Base-by-base conservation (phyloP, 2,113 vertebrate species). In the Laticauda laticaudata region DNA sequence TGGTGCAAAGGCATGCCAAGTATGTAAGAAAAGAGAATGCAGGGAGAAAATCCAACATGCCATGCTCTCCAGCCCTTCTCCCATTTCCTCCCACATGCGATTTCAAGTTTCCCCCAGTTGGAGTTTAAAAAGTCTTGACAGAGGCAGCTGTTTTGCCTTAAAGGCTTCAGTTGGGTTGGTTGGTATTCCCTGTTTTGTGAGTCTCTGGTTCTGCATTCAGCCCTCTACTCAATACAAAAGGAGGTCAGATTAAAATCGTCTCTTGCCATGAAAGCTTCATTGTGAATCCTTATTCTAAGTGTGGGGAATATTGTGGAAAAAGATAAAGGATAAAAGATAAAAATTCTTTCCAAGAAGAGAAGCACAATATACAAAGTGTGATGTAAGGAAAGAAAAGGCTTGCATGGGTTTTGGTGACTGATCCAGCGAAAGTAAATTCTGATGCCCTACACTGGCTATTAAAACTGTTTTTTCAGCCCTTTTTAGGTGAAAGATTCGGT, bases 71-170 rank as follows among this genome's bases (percentile, higher is more conserved):
- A 97, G 54, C 23, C 91, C 85, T 85, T 23, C 34, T 24, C 26
- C 97, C 87, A 96, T 96, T 97, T 95, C 96, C 97, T 97, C 97
- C 95, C 95, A 64, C 98, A 98, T 98, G 98, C 98, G 95, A 95
- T 97, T 96, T 97, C 96, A 95, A 97, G 97, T 97, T 97, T 96
- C 96, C 97, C 97, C 97, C 96, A 96, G 95, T 97, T 96, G 96
- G 97, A 98, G 97, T 98, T 98, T 98, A 98, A 97, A 98, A 97
- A 98, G 97, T 98, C 96, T 97, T 95, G 95, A 96, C 97, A 97
- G 98, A 98, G 97, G 97, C 97, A 98, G 98, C 98, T 98, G 97
- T 97, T 96, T 59, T 89, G 96, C 96, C 97, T 97, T 97, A 75
- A 94, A 94, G 95, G 94, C 88, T 81, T 96, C 4, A 0, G 93